phyloP scores from a whole-genome alignment of 2,113 vertebrate genomes.

The Leptosomus discolor region DNA sequence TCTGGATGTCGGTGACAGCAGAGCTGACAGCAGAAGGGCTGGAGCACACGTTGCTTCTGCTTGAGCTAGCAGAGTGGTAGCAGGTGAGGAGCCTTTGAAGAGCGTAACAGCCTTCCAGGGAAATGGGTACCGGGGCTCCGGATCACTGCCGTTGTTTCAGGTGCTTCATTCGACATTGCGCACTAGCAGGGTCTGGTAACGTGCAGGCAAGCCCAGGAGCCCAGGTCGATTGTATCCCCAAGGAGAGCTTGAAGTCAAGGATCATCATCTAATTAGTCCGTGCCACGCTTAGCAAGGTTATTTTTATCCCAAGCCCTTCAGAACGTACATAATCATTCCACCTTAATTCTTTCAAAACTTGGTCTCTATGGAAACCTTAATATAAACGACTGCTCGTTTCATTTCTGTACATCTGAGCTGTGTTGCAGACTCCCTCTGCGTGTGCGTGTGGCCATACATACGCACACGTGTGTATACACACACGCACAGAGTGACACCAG shows the following conservation, averaged over 20 bases:
- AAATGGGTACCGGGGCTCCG: not conserved
- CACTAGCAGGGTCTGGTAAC: not conserved
- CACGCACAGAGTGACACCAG: rapidly evolving
- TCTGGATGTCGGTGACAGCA: not conserved
- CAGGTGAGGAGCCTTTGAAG: rapidly evolving
- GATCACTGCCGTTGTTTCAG: not conserved
- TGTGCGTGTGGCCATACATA: not conserved
- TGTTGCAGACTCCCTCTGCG: not conserved
- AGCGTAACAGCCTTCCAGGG: not conserved
- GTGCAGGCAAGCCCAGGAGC: not conserved
- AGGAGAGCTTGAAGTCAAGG: not conserved
- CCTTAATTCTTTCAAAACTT: conserved; percentile 44
- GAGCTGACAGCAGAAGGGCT: not conserved
- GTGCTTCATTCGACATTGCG: not conserved
- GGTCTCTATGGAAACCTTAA: conserved; percentile 69
- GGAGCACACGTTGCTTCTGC: not conserved
- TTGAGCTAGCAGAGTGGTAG: not conserved
- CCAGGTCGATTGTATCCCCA: not conserved
- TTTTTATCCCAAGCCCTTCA: conserved; percentile 65
- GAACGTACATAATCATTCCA: conserved; percentile 47
- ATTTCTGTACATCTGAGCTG: not conserved
- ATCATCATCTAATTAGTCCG: conserved; percentile 35
- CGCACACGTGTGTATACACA: rapidly evolving
- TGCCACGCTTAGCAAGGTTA: not conserved
- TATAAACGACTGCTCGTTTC: not conserved